These are phyloP conservation scores for Acleris emargana DNA, from an alignment of 2,888 invertebrate genomes.

Conservation along the genomic window DNA sequence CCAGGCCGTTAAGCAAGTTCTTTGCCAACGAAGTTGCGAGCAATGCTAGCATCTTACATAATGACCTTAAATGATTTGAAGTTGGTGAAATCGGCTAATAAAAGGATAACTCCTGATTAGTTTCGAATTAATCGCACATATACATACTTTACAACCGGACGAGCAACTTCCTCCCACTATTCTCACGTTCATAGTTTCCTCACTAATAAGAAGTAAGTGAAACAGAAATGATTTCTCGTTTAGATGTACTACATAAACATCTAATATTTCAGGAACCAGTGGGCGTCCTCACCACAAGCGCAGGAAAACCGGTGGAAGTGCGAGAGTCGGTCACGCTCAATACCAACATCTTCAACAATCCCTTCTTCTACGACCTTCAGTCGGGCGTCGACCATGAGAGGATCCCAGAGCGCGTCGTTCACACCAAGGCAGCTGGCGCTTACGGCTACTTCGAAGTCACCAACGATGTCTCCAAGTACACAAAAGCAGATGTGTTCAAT, in stretches of 20 bases:
- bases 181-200: no score
- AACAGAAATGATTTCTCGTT: no score
- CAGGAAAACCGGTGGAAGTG: conserved; percentile 38
- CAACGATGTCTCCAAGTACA: conserved; percentile 86
- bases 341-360: conserved; percentile 36
- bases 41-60: no score
- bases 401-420: conserved; percentile 94
- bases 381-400: conserved; percentile 91
- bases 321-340: conserved; percentile 37
- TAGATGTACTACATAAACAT: not conserved
- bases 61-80: no score
- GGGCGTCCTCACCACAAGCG: conserved; percentile 33
- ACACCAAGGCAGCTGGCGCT: conserved; percentile 94
- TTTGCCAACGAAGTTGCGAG: no score
- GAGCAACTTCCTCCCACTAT: not conserved
- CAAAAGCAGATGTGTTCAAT: conserved; percentile 81
- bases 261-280: conserved; percentile 33
- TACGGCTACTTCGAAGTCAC: conserved; percentile 91
- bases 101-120: not conserved
- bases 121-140: not conserved
- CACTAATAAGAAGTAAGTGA: no score
- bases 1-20: no score
- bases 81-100: not conserved
- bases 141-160: not conserved
- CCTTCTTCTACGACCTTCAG: conserved; percentile 85